phyloP scores from a whole-genome alignment of 2,113 vertebrate genomes.

The Gavialis gangeticus region DNA sequence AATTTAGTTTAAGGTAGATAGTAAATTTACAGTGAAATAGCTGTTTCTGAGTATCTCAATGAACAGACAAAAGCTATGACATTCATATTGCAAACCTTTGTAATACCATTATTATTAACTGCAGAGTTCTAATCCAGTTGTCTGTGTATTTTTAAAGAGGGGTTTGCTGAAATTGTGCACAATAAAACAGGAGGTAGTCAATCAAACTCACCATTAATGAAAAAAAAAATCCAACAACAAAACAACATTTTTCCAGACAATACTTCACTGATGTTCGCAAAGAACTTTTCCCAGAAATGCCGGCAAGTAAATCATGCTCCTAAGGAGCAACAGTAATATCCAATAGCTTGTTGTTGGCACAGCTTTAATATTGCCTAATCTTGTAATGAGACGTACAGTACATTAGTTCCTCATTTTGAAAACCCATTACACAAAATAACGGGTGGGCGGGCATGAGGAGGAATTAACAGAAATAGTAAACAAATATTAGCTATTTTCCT shows the following conservation, averaged over 20 bases:
- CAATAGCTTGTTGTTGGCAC: conserved; percentile 14
- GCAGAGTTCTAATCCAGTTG: fast-evolving
- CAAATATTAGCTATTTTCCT: background rate
- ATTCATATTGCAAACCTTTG: background rate
- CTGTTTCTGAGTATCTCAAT: background rate
- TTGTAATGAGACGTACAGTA: conserved; percentile 20
- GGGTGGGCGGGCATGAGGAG: background rate
- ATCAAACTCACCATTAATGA: background rate
- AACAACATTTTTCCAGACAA: conserved; percentile 14
- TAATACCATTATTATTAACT: background rate
- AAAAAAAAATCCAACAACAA: background rate
- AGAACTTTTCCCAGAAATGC: conserved; percentile 42
- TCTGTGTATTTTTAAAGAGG: background rate
- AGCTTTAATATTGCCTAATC: conserved; percentile 23
- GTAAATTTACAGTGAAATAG: background rate
- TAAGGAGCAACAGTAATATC: conserved; percentile 5
- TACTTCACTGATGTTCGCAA: background rate
- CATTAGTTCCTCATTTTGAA: conserved; percentile 16
- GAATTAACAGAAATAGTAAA: background rate
- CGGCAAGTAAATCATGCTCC: conserved; percentile 13
- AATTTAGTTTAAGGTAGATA: background rate
- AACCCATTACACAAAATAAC: background rate
- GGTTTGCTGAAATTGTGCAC: background rate
- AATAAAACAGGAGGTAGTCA: background rate
- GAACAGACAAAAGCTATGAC: background rate